A percentile compares a stretch with the other conserved stretches of the same genome.
phyloP scores from a whole-genome alignment of 2,113 vertebrate species.

The Puntigrus tetrazona region DNA sequence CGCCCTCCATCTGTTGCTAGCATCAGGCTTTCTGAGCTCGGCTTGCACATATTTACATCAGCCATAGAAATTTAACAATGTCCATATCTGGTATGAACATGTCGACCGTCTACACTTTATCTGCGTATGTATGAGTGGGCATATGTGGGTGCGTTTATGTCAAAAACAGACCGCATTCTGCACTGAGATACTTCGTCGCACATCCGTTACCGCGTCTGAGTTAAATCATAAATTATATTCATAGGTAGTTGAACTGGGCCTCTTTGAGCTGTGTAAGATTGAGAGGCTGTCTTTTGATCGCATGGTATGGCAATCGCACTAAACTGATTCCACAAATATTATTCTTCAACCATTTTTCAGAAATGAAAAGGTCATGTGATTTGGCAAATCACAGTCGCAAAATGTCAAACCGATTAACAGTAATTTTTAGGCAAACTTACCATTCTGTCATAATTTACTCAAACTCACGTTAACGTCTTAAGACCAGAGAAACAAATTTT shows the following conservation, averaged over 20 bases:
- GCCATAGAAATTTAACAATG: slow-evolving; percentile 21
- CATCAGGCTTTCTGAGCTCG: slow-evolving; percentile 2
- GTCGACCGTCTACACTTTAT: not conserved
- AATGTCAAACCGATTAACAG: not conserved
- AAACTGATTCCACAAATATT: not conserved
- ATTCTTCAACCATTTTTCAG: not conserved
- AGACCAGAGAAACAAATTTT: too few relatives aligned
- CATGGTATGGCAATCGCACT: not conserved
- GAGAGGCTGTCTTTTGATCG: not conserved
- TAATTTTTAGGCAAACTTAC: not conserved
- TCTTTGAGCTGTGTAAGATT: not conserved
- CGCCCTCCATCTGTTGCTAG: slow-evolving; percentile 41
- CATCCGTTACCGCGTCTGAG: not conserved
- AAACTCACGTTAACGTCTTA: too few relatives aligned
- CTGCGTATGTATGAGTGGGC: not conserved
- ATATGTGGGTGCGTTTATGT: not conserved
- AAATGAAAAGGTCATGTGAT: not conserved
- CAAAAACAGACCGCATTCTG: not conserved
- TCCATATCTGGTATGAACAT: slow-evolving; percentile 17
- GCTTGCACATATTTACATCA: slow-evolving; percentile 35
- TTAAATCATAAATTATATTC: not conserved
- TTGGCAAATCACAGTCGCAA: not conserved
- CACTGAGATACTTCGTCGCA: not conserved
- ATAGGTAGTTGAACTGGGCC: not conserved
- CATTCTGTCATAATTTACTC: not conserved